Evolutionary conservation across 2,797 vertebrate genomes (phyloP), one percentile per base, ranked within the genome.

Genomic region (Eurystomus glaucurus): DNA sequence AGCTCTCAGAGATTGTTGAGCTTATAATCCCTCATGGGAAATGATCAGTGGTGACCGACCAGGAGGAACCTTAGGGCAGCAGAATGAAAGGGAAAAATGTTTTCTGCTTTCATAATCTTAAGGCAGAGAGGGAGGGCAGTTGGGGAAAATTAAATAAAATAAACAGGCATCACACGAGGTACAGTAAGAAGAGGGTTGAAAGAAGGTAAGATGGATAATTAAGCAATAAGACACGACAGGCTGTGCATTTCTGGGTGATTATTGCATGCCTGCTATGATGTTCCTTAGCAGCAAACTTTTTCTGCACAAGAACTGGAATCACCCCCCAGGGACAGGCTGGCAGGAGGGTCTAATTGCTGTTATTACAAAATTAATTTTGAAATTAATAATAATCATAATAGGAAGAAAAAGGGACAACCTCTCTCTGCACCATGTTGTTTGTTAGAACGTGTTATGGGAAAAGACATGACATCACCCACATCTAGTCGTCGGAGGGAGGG

Each of bases 201-300:
- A 85, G 55, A 92, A 95, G 80, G 62, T 85, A 84, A 97, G 96
- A 95, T 87, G 96, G 87, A 97, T 96, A 95, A 96, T 95, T 97
- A 97, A 96, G 92, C 93, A 96, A 96, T 97, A 91, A 92, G 92
- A 94, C 54, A 92, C 1, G 82, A 94, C 95, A 95, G 88, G 78
- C 85, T 82, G 52, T 64, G 68, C 9, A 28, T 83, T 92, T 97
- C 90, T 94, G 83, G 41, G 65, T 85, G 82, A 96, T 97, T 95
- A 94, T 58, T 88, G 55, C 68, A 51, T 74, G 85, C 92, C 33
- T 94, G 61, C 33, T 72, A 95, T 64, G 78, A 85, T 55, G 90
- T 61, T 90, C 58, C 81, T 79, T 75, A 93, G 66, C 17, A 94
- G 8, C 12, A 68, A 91, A 88, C 41, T 89, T 93, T 55, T 55